phyloP scores from a whole-genome alignment of 2,888 invertebrate genomes.

The Anthoptus insignis region DNA sequence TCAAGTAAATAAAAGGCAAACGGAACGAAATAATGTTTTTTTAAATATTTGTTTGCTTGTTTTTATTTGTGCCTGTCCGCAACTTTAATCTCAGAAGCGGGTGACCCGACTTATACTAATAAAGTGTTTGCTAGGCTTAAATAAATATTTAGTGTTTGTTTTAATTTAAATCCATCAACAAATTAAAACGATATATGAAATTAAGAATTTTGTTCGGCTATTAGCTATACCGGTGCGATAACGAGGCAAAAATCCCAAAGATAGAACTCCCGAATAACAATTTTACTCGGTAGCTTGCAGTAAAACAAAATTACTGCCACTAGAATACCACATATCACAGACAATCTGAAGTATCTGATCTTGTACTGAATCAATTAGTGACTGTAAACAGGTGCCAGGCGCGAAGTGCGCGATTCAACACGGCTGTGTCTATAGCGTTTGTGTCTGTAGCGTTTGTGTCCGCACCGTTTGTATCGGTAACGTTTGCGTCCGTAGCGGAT shows the following conservation, averaged over 20 bases:
- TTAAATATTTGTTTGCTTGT: no score
- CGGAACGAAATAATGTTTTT: no score
- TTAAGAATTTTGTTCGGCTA: no score
- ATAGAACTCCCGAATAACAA: not conserved
- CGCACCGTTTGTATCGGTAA: not conserved
- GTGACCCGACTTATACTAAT: no score
- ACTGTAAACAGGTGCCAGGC: constrained; percentile 22
- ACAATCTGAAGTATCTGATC: constrained; percentile 7
- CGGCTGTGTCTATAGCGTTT: not conserved
- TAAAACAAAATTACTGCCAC: constrained; percentile 9
- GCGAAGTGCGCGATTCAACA: constrained; percentile 1
- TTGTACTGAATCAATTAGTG: constrained; percentile 25
- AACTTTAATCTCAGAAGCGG: no score
- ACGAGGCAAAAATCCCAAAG: not conserved
- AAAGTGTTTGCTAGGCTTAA: no score
- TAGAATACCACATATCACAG: not conserved
- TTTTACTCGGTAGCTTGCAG: constrained; percentile 10
- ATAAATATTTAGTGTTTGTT: no score
- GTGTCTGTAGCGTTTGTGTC: constrained; percentile 73
- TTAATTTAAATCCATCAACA: no score
- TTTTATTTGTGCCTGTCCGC: no score
- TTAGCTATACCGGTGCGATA: no score
- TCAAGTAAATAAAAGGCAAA: no score
- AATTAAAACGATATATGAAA: no score
- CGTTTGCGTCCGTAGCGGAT: constrained; percentile 64